phyloP scores from a whole-genome alignment of 2,888 invertebrate species.

The Drosophila limbata region DNA sequence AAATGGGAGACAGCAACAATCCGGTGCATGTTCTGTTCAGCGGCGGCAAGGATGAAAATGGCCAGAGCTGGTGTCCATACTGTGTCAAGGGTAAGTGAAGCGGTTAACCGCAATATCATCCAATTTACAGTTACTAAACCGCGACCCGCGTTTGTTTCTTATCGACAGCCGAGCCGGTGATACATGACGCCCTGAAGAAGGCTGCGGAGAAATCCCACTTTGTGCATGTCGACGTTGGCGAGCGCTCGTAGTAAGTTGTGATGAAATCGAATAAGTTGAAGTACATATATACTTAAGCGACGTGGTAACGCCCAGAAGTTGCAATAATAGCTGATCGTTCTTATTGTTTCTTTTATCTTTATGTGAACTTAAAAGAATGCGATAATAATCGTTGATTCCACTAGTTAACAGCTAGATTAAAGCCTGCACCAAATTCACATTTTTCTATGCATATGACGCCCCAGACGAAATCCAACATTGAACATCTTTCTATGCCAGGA shows the following conservation, averaged over 20 bases:
- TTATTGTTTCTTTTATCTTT: slow-evolving; percentile 40
- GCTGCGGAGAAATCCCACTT: slow-evolving; percentile 89
- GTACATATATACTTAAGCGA: not conserved
- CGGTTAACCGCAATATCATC: slow-evolving; percentile 26
- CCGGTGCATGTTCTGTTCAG: slow-evolving; percentile 85
- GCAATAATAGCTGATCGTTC: slow-evolving; percentile 40
- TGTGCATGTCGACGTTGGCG: slow-evolving; percentile 92
- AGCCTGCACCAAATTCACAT: too few relatives aligned
- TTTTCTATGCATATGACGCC: too few relatives aligned
- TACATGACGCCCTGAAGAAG: slow-evolving; percentile 88
- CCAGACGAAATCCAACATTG: too few relatives aligned
- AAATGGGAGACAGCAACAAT: slow-evolving; percentile 71
- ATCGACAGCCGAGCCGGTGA: slow-evolving; percentile 90
- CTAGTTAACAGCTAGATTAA: not conserved
- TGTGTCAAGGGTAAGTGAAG: slow-evolving; percentile 91
- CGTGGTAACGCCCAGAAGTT: slow-evolving; percentile 31
- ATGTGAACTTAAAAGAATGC: slow-evolving; percentile 10
- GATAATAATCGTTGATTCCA: slow-evolving; percentile 6
- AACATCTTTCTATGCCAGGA: too few relatives aligned
- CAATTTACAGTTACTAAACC: slow-evolving; percentile 25
- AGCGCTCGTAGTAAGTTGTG: slow-evolving; percentile 89
- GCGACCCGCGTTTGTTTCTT: not conserved
- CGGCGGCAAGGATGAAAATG: slow-evolving; percentile 86
- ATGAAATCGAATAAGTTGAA: slow-evolving; percentile 30
- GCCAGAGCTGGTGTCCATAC: slow-evolving; percentile 95